Evolutionary conservation across 2,113 vertebrate genomes (phyloP).

Genomic region (Plecturocebus donacophilus): DNA sequence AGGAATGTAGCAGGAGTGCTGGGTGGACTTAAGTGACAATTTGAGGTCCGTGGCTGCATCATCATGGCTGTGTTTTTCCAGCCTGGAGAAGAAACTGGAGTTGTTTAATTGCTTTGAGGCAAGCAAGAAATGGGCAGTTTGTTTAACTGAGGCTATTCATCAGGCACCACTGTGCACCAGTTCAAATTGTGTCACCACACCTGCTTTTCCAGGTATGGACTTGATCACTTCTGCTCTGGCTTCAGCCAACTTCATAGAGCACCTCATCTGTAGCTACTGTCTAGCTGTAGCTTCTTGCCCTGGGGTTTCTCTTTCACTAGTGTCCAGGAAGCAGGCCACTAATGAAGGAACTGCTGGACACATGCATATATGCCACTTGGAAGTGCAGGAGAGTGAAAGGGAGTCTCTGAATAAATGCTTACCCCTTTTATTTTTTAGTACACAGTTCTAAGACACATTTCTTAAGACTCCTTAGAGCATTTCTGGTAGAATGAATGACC

Average conservation of each 20-base stretch:
- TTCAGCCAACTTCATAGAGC: neutral
- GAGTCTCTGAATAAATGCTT: neutral
- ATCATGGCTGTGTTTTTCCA: neutral
- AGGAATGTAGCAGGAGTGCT: neutral
- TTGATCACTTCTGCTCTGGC: neutral
- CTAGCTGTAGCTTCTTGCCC: neutral
- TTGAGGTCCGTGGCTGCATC: neutral
- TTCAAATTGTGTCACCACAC: neutral
- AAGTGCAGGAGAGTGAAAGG: neutral
- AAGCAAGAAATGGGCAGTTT: neutral
- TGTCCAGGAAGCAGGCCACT: neutral
- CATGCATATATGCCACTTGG: neutral
- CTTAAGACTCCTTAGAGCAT: neutral
- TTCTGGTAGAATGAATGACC: neutral
- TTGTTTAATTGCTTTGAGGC: neutral
- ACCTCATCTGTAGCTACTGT: neutral
- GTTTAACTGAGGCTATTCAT: neutral
- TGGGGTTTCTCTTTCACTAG: neutral
- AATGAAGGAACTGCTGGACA: neutral
- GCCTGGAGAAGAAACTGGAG: neutral
- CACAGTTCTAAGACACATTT: neutral
- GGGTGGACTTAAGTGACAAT: neutral
- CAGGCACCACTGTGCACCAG: neutral
- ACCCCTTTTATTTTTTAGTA: neutral
- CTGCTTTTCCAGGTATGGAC: neutral